Percentiles rank a stretch among this genome's conserved stretches.
These are phyloP conservation scores for Agonum fuliginosum DNA, from an alignment of 2,888 invertebrate species.

Conservation along the genomic window DNA sequence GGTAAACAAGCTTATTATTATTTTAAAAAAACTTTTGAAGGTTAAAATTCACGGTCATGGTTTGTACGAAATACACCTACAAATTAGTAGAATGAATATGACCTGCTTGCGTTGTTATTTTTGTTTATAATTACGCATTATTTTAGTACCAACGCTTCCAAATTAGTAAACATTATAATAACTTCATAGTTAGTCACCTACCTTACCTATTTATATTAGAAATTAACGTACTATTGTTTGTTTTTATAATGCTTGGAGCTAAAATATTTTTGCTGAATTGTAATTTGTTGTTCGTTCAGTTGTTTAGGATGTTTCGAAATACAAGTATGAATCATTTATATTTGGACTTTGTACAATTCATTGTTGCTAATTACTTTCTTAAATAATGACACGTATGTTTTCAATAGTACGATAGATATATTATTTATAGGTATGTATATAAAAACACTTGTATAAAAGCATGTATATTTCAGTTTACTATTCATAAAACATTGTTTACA, in stretches of 20 bases:
- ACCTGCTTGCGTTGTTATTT: not conserved
- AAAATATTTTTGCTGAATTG: not conserved
- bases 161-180: not conserved
- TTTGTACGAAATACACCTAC: not conserved
- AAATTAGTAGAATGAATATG: not conserved
- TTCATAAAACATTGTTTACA: not conserved
- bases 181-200: not conserved
- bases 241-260: not conserved
- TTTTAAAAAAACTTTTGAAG: not conserved
- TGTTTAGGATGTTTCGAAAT: not conserved
- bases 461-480: not conserved
- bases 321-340: not conserved
- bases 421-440: too few species aligned
- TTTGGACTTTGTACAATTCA: too few species aligned
- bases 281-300: not conserved
- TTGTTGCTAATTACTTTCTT: too few species aligned
- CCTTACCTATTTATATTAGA: not conserved
- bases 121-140: not conserved
- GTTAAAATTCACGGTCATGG: not conserved
- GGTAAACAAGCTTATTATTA: too few species aligned
- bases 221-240: not conserved
- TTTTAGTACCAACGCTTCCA: not conserved
- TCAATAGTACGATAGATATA: too few species aligned
- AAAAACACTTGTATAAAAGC: too few species aligned
- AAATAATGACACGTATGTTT: too few species aligned